A percentile compares a stretch with the other conserved stretches of the same genome.
These are phyloP conservation scores for Drosophila asahinai DNA, from an alignment of 1,140 invertebrate species.

Conservation along the genomic window DNA sequence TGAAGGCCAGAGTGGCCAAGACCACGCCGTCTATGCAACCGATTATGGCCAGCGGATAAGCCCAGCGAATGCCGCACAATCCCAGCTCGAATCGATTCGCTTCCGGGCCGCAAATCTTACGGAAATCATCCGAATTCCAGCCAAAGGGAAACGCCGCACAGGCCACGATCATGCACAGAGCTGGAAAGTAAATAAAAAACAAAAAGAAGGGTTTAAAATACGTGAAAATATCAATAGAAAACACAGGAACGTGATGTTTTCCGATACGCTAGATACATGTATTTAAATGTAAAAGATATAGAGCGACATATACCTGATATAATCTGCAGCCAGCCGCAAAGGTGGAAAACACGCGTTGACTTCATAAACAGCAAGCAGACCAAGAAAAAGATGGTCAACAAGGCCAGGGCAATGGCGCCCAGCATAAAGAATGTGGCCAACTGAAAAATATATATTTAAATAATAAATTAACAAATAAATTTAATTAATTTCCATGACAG, in stretches of 20 bases:
- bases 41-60: conserved; percentile 96
- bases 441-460: conserved; percentile 66
- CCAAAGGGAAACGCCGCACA: conserved; percentile 96
- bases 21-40: conserved; percentile 96
- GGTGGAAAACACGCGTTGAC: conserved; percentile 96
- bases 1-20: conserved; percentile 95
- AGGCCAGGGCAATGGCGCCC: conserved; percentile 92
- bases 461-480: neutral
- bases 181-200: conserved; percentile 86
- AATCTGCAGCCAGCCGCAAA: conserved; percentile 97
- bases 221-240: conserved; percentile 15
- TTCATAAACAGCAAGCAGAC: conserved; percentile 97
- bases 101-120: conserved; percentile 93
- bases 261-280: conserved; percentile 2
- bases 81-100: conserved; percentile 91
- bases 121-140: conserved; percentile 94
- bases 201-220: conserved; percentile 17
- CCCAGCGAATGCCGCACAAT: conserved; percentile 96
- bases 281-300: neutral
- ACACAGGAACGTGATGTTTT: conserved; percentile 55
- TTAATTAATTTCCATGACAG: neutral
- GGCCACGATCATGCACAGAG: conserved; percentile 92
- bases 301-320: conserved; percentile 90
- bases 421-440: conserved; percentile 95
- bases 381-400: conserved; percentile 94